Base-by-base conservation (phyloP, 2,888 invertebrate genomes). In the Drosophila meridionalis region DNA sequence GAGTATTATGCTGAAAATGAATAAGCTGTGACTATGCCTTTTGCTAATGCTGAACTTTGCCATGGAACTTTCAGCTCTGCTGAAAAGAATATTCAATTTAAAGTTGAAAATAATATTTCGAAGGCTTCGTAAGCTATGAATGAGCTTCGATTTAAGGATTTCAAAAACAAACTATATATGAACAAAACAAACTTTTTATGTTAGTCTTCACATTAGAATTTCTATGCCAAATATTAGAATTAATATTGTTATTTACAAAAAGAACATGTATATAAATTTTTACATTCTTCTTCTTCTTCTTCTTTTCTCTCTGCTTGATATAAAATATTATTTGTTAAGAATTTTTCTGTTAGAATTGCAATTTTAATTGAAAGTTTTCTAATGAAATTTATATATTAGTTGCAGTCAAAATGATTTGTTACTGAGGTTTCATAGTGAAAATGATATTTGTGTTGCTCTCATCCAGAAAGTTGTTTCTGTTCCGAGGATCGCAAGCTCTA, bases 21-120 rank as follows among this genome's bases (percentile, higher is more conserved):
- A 90, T 64, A 91, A 71, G 47, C 89, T 90, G 77, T 91, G 91
- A 75, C 70, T 90, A 70, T 84, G 73, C 61, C 91, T 87, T 64
- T 80, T 62, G 75, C 76, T 89, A 60, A 69, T 61, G 72, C 62
- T 65, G 60, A 77, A 72, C 47, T 76, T 64, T 53, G 76, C 71
- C 79, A 83, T 80, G 4, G 57, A 50, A 43, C 50, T 28, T 43
- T 74, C 68, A 64, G 74, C 42, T 58, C 78, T 78, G 77, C 90
- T 89, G 90, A 70, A 88, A 32, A 74, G 52, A 71, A 62, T 40
- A 28, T 64, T 55, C 11, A 14, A 59, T 47, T 57, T 57, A 14
- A 45, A 32, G 12, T 52, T 36, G 5, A 58, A 14, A 36, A 43
- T 32, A 28, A 32, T 12, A 47, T 43, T 28, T 45, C 14, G 3